Evolutionary conservation across 2,797 vertebrate species (phyloP).

Genomic region (Erethizon dorsatum): DNA sequence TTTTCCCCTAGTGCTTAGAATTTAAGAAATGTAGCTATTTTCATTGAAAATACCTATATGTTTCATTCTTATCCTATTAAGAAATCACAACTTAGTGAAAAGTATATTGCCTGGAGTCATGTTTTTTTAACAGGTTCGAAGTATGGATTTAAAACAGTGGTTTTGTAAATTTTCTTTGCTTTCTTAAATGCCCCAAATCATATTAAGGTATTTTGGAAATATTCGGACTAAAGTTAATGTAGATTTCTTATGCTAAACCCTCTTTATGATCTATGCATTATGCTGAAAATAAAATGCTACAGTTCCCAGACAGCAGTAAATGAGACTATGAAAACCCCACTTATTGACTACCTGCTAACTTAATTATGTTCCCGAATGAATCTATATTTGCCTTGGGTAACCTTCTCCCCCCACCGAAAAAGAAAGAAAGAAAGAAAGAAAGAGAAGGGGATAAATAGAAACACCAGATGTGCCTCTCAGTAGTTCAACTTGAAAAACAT

Average conservation of each 20-base stretch:
- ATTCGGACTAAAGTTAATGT: not conserved
- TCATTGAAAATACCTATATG: constrained; percentile 58
- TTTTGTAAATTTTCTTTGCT: not conserved
- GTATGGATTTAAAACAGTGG: not conserved
- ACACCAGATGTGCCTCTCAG: not conserved
- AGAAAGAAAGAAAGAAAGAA: not conserved
- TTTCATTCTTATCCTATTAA: constrained; percentile 33
- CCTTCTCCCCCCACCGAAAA: not conserved
- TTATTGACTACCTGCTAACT: not conserved
- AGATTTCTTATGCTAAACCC: not conserved
- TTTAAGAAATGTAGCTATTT: not conserved
- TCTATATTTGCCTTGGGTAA: not conserved
- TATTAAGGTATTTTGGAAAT: constrained; percentile 28
- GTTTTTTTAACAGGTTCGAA: not conserved
- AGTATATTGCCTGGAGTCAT: not conserved
- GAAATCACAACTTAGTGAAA: constrained; percentile 34
- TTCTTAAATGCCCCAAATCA: not conserved
- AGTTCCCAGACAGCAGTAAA: not conserved
- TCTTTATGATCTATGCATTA: not conserved
- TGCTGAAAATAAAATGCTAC: not conserved
- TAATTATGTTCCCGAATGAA: constrained; percentile 60
- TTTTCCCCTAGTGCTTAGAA: not conserved
- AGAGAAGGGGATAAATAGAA: not conserved
- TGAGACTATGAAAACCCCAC: not conserved
- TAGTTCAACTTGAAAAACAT: constrained; percentile 51